Conservation (phyloP, 53 echinoderm and acorn worm genomes). For the Echinarachnius parma region DNA sequence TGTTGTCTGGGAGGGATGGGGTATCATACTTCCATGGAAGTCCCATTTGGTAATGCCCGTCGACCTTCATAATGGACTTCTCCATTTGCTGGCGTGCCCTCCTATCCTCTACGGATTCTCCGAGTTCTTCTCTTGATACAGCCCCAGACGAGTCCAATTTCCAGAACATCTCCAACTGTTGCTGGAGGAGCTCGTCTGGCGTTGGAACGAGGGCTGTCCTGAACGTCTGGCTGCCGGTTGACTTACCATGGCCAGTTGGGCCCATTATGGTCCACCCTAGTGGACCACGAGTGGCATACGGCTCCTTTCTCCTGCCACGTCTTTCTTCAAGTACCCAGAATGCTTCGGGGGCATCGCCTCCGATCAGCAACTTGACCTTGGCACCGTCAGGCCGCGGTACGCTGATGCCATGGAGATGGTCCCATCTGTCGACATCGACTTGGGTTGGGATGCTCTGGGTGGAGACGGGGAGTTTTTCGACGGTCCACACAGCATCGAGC, state of each 20-base stretch:
- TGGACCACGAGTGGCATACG: slow-evolving; percentile 46
- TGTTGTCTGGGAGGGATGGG: slow-evolving; percentile 47
- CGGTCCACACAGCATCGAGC: slow-evolving; percentile 49
- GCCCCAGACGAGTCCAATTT: slow-evolving; percentile 16
- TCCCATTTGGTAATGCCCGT: slow-evolving; percentile 54
- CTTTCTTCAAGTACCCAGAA: slow-evolving; percentile 56
- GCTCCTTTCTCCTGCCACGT: slow-evolving; percentile 50
- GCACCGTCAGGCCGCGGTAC: background rate
- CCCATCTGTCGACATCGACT: slow-evolving; percentile 35
- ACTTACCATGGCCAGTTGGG: background rate
- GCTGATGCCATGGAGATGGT: slow-evolving; percentile 39
- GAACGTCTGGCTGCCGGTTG: background rate
- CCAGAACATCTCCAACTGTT: slow-evolving; percentile 29
- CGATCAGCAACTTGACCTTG: slow-evolving; percentile 43
- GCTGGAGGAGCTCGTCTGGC: slow-evolving; percentile 13
- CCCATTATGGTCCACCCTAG: slow-evolving; percentile 48
- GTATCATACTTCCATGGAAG: slow-evolving; percentile 51
- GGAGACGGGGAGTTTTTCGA: slow-evolving; percentile 45
- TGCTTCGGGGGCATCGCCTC: slow-evolving; percentile 38
- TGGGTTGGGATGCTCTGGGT: slow-evolving; percentile 28
- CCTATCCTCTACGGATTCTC: slow-evolving; percentile 50
- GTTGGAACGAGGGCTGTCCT: slow-evolving; percentile 3
- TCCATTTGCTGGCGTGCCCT: slow-evolving; percentile 47
- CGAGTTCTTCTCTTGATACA: slow-evolving; percentile 21
- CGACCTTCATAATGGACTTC: slow-evolving; percentile 22